Conservation (phyloP, 2,113 vertebrate genomes). For the Malurus elegans region DNA sequence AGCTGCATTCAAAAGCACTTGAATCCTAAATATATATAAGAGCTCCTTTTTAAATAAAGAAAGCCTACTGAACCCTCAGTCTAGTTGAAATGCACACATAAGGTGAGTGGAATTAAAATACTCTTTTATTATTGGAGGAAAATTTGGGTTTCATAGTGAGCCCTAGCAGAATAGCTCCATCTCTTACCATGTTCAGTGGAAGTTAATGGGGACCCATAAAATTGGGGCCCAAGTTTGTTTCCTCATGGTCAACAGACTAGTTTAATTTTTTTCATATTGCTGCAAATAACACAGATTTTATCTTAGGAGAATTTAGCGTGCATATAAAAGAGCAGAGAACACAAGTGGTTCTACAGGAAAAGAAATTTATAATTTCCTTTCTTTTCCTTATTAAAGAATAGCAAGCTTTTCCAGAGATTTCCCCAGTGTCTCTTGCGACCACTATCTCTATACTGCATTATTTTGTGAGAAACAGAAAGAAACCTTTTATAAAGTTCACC, state of each 20-base stretch:
- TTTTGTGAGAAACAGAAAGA: conserved; percentile 21
- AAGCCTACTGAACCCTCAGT: neutral
- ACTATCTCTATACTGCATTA: neutral
- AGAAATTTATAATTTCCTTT: neutral
- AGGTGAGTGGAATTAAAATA: neutral
- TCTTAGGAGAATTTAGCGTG: neutral
- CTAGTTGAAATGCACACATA: neutral
- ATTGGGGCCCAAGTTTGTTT: neutral
- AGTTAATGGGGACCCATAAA: neutral
- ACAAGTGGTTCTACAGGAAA: neutral
- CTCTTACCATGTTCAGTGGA: neutral
- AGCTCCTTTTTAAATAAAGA: neutral
- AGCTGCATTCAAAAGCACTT: neutral
- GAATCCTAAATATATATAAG: neutral
- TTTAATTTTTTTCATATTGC: neutral
- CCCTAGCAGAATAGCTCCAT: neutral
- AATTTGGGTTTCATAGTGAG: neutral
- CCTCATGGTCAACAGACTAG: neutral
- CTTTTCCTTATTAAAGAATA: neutral
- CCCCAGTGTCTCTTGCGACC: neutral
- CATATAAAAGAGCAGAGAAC: neutral
- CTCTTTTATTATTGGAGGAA: neutral
- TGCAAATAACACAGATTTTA: neutral
- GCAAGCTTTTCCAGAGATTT: neutral
- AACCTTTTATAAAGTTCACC: neutral